phyloP scores from a whole-genome alignment of 2,113 vertebrate species.

The Delphinus delphis region DNA sequence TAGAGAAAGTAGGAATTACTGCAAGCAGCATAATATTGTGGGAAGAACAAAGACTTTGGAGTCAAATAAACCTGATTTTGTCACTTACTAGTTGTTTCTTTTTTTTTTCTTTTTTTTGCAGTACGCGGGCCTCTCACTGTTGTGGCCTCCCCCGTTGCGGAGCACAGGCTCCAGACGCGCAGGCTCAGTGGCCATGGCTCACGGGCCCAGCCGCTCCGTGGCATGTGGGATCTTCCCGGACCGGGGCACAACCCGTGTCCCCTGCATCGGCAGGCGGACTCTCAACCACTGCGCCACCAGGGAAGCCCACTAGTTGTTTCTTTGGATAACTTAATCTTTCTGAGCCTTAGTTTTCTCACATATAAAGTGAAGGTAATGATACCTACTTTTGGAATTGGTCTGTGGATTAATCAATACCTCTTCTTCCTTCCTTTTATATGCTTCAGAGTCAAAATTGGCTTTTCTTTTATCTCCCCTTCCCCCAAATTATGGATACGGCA shows the following conservation, averaged over 20 bases:
- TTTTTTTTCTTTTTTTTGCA: background rate
- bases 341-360: background rate
- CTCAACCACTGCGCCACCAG: too few relatives aligned
- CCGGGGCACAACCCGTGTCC: too few relatives aligned
- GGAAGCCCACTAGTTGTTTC: background rate
- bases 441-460: background rate
- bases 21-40: background rate
- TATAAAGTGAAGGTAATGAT: conserved; percentile 22
- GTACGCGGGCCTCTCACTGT: too few relatives aligned
- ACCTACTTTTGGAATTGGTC: background rate
- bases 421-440: background rate
- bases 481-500: background rate
- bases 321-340: background rate
- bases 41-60: background rate
- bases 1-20: background rate
- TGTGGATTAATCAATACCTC: background rate
- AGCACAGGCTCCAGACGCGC: too few relatives aligned
- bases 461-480: background rate
- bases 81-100: conserved; percentile 6
- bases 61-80: conserved; percentile 18
- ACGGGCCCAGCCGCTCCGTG: too few relatives aligned
- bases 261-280: too few relatives aligned
- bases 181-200: too few relatives aligned
- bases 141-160: too few relatives aligned
- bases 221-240: too few relatives aligned